Conservation (phyloP, 2,113 vertebrate species). For the Corythornis madagascariensis region DNA sequence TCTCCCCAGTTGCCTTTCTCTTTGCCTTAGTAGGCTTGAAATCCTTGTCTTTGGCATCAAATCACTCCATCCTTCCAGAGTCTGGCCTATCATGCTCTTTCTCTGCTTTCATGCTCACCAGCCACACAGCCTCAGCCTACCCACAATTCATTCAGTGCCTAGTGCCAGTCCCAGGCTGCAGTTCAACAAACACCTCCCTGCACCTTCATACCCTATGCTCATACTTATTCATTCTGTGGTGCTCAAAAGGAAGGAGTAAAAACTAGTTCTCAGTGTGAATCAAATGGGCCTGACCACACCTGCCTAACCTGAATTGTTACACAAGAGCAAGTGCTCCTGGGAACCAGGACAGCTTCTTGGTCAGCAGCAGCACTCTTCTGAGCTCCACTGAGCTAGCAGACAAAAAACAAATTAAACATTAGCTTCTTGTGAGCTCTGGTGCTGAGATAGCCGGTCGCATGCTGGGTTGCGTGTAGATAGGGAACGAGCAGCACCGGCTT, state of each 20-base stretch:
- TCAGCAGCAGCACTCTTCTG: not conserved
- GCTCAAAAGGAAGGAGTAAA: not conserved
- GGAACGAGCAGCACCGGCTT: not conserved
- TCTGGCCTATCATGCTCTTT: not conserved
- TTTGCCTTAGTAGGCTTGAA: constrained; percentile 8
- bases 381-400: not conserved
- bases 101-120: not conserved
- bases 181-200: not conserved
- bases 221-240: not conserved
- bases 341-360: fast-evolving
- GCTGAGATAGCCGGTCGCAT: fast-evolving
- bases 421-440: not conserved
- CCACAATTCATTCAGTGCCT: not conserved
- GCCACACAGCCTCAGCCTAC: not conserved
- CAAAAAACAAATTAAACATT: not conserved
- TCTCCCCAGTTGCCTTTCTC: not conserved
- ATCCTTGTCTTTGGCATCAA: not conserved
- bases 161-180: not conserved
- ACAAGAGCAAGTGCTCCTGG: not conserved
- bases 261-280: not conserved
- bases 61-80: not conserved
- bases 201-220: not conserved
- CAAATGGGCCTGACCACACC: not conserved
- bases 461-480: not conserved
- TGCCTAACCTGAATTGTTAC: not conserved